phyloP scores from a whole-genome alignment of 92 coral and sea anemone genomes.

The Ricordea florida region DNA sequence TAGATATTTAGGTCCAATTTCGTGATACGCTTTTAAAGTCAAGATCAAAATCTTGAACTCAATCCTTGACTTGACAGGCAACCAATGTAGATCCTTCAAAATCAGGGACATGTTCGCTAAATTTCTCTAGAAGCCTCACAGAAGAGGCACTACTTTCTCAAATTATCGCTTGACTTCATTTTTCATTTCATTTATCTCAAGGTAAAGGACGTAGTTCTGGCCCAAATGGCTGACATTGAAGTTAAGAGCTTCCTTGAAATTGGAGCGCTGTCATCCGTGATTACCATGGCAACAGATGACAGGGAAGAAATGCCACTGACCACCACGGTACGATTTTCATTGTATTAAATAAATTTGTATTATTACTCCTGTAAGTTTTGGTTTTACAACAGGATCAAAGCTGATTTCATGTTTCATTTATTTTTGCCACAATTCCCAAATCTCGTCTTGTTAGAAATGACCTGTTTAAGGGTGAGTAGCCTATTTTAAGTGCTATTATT shows the following conservation, averaged over 20 bases:
- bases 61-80: not conserved
- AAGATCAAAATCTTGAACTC: not conserved
- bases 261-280: slow-evolving; percentile 63
- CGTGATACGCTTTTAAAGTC: slow-evolving; percentile 3
- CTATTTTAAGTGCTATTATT: not conserved
- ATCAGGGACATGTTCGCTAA: too few relatives aligned
- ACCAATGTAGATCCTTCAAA: not conserved
- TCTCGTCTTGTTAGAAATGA: too few relatives aligned
- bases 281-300: slow-evolving; percentile 67
- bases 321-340: slow-evolving; percentile 63
- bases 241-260: slow-evolving; percentile 56
- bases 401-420: too few relatives aligned
- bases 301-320: slow-evolving; percentile 61
- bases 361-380: too few relatives aligned
- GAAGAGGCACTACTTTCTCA: not conserved
- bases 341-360: too few relatives aligned
- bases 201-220: slow-evolving; percentile 67
- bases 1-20: slow-evolving; percentile 8
- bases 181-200: too few relatives aligned
- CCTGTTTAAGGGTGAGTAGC: too few relatives aligned
- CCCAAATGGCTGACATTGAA: slow-evolving; percentile 50
- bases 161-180: not conserved
- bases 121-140: too few relatives aligned
- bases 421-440: too few relatives aligned
- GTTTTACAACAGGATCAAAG: too few relatives aligned